Evolutionary conservation across 2,113 vertebrate genomes (phyloP).

Genomic region (Tachuris rubrigastra): DNA sequence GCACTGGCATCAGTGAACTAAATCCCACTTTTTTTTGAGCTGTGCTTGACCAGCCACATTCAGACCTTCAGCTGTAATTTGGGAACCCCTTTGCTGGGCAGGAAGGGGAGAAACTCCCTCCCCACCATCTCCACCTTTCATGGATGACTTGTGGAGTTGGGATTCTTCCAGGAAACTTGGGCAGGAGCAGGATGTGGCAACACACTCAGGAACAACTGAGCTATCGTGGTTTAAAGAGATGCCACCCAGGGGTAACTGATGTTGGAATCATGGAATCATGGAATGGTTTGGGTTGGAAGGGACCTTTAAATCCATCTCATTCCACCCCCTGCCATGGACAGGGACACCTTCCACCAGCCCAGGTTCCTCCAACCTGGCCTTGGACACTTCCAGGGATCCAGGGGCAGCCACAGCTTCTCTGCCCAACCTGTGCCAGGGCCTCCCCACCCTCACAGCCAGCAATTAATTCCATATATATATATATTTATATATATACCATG

Average conservation of each 20-base stretch:
- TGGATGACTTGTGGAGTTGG: neutral
- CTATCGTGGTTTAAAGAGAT: neutral
- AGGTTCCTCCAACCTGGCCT: neutral
- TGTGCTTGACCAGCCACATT: neutral
- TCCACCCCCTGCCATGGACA: neutral
- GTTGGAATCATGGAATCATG: neutral
- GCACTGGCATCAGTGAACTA: neutral
- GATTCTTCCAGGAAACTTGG: neutral
- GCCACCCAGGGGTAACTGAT: neutral
- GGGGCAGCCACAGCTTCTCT: neutral
- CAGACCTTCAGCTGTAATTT: neutral
- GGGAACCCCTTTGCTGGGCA: neutral
- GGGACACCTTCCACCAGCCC: neutral
- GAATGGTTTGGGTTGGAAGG: neutral
- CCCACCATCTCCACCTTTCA: neutral
- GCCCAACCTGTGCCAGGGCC: neutral
- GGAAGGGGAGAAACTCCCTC: neutral
- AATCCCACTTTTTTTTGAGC: neutral
- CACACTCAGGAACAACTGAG: neutral
- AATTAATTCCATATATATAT: accelerated
- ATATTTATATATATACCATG: no score
- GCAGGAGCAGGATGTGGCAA: neutral
- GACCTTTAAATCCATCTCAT: accelerated
- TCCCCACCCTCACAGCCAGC: no score
- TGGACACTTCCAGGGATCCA: neutral